Evolutionary conservation across 2,797 vertebrate genomes (phyloP), one percentile per base, ranked within the genome.

Genomic region (Scarus forsteni): DNA sequence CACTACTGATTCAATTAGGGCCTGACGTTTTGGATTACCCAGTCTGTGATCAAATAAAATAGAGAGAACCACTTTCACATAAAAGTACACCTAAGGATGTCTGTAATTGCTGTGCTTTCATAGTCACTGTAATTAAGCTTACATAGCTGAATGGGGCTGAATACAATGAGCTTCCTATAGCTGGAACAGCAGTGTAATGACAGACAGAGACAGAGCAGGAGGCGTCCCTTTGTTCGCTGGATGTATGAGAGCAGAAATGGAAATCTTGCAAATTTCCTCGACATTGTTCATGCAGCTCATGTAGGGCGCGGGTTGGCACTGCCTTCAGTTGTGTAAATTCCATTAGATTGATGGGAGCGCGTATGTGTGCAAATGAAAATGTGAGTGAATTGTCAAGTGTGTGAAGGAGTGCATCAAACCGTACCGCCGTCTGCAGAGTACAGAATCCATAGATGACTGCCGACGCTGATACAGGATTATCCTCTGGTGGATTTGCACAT

Each of bases 401-500:
- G 79, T 10, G 35, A 53, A 62, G 72, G 60, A 66, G 85, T 51
- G 75, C 66, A 69, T 79, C 62, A 79, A 74, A 68, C 45, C 27
- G 10, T 13, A 67, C 39, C 58, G 9, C 59, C 34, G 51, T 73
- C 60, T 48, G 13, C 72, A 39, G 56, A 66, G 72, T 44, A 45
- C 70, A 62, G 80, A 57, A 73, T 67, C 63, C 73, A 67, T 75
- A 74, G 75, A 80, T 53, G 75, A 69, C 79, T 83, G 82, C 68
- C 0, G 73, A 70, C 16, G 82, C 67, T 69, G 78, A 84, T 81
- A 66, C 53, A n/a, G 78, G 87, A 87, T 90, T 83, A 88, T 88
- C 85, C 86, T 81, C 71, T 48, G 58, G 79, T 83, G 81, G 75
- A 85, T 87, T 88, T 81, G 43, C 59, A 81, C 81, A 79, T 82